phyloP scores from a whole-genome alignment of 2,113 vertebrate species.

The Sapayoa aenigma region DNA sequence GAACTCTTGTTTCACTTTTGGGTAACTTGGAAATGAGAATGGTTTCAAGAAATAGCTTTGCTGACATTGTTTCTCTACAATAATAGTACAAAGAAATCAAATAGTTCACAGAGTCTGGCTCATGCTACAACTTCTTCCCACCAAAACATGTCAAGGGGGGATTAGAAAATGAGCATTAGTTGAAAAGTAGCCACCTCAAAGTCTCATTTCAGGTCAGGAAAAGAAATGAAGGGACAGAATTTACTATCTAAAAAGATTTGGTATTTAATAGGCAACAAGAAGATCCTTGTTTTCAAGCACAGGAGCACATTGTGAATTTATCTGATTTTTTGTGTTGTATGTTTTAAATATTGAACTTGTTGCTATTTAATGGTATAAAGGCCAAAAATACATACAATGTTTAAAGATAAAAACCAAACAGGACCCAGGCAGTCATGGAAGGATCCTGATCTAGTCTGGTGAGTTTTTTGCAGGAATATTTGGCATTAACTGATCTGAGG shows the following conservation, averaged over 20 bases:
- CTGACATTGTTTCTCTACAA: not conserved
- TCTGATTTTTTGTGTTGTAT: not conserved
- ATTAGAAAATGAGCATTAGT: not conserved
- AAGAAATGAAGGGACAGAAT: not conserved
- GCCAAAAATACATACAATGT: not conserved
- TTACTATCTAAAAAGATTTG: not conserved
- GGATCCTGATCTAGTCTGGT: not conserved
- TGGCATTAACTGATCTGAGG: not conserved
- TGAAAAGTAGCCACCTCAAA: not conserved
- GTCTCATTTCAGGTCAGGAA: not conserved
- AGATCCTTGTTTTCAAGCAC: accelerated
- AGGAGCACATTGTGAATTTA: not conserved
- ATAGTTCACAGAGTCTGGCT: not conserved
- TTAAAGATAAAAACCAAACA: not conserved
- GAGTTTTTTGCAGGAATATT: not conserved
- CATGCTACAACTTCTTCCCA: not conserved
- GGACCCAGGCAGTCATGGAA: not conserved
- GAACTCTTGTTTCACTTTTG: not conserved
- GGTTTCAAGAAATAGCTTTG: not conserved
- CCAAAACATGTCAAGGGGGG: not conserved
- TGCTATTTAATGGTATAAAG: not conserved
- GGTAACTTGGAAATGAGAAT: not conserved
- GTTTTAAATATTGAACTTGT: not conserved
- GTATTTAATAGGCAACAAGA: not conserved
- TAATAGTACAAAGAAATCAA: not conserved